Evolutionary conservation across 2,888 invertebrate species (phyloP).

Genomic region (Pterostichus niger): DNA sequence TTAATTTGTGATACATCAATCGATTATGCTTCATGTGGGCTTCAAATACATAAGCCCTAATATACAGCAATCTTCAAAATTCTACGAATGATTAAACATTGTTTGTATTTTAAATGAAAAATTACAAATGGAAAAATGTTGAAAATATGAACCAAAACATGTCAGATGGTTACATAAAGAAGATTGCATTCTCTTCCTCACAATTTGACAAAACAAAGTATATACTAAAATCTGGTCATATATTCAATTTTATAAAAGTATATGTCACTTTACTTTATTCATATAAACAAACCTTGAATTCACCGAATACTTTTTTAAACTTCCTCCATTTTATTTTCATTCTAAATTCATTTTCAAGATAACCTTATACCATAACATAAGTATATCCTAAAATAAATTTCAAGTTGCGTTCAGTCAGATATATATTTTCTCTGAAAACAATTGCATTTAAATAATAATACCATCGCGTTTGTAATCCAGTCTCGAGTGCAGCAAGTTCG

Average conservation of each 20-base stretch:
- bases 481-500: slow-evolving; percentile 9
- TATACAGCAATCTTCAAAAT: too few species aligned
- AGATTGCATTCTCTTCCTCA: too few species aligned
- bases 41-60: too few species aligned
- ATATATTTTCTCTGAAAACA: slow-evolving; percentile 38
- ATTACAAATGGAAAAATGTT: too few species aligned
- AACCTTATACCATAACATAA: slow-evolving; percentile 10
- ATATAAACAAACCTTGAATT: neutral
- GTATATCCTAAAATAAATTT: slow-evolving; percentile 15
- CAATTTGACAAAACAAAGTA: neutral
- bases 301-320: neutral
- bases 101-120: too few species aligned
- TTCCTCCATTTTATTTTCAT: neutral
- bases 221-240: neutral
- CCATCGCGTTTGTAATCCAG: slow-evolving; percentile 1
- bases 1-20: too few species aligned
- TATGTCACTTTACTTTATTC: too few species aligned
- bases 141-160: too few species aligned
- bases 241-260: too few species aligned
- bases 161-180: neutral
- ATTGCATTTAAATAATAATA: slow-evolving; percentile 48
- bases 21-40: too few species aligned
- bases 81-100: too few species aligned
- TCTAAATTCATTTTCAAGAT: neutral
- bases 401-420: neutral